Percentiles rank a stretch among this genome's conserved stretches.
These are phyloP conservation scores for Argynnis bischoffii DNA, from an alignment of 2,888 invertebrate species.

Conservation along the genomic window DNA sequence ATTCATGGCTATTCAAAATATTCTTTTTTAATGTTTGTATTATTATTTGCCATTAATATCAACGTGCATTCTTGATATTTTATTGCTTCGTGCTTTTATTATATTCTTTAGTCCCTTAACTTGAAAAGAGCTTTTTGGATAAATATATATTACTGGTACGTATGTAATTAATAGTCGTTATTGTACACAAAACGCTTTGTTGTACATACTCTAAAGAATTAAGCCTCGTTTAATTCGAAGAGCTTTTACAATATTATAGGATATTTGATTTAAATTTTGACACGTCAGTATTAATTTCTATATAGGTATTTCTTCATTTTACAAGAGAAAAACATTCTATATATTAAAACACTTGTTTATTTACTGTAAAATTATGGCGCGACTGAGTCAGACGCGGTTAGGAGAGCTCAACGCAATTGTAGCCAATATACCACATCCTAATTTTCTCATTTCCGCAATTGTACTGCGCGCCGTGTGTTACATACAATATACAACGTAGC, in stretches of 20 bases:
- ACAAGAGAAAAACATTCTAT: not conserved
- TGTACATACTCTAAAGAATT: not conserved
- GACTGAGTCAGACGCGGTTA: conserved; percentile 39
- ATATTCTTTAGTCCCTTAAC: conserved; percentile 35
- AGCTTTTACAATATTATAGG: no score
- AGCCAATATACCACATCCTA: conserved; percentile 75
- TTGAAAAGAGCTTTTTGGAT: conserved; percentile 26
- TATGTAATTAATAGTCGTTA: conserved; percentile 26
- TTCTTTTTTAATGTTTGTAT: conserved; percentile 48
- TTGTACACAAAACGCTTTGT: conserved; percentile 18
- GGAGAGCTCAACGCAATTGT: conserved; percentile 62
- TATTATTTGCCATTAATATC: conserved; percentile 51
- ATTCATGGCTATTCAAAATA: conserved; percentile 50
- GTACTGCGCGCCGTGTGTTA: conserved; percentile 41
- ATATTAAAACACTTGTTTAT: not conserved
- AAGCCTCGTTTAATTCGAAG: no score
- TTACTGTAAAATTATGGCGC: conserved; percentile 31
- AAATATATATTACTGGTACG: conserved; percentile 11
- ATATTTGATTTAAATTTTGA: no score
- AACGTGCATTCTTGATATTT: conserved; percentile 44
- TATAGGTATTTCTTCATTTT: no score
- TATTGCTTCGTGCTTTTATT: conserved; percentile 41
- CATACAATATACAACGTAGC: conserved; percentile 15
- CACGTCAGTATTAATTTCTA: no score
- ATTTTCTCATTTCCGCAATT: conserved; percentile 74